Base-by-base conservation (phyloP, 2,797 vertebrate genomes). In the Heliangelus exortis region DNA sequence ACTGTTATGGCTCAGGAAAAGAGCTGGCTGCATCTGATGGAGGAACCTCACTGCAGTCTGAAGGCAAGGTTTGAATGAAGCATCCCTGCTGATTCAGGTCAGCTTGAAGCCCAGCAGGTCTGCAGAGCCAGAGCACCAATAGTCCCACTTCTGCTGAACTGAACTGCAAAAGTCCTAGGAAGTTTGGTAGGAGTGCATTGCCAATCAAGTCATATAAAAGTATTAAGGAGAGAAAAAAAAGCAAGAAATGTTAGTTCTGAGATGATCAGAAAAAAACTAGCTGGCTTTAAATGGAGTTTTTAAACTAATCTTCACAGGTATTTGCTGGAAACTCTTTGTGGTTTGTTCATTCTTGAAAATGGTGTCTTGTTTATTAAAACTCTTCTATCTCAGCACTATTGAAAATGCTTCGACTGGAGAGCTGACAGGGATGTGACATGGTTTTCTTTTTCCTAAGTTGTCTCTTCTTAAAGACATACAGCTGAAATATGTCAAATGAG, bases 231-330 rank as follows among this genome's bases (percentile, higher is more conserved):
- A 58, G 6, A 77, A 72, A 75, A 43, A 43, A 90, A 75, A 45
- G 4, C 73, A 95, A 93, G 65, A 76, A 92, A 92, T 28, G 51
- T 71, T 65, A 75, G 93, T 80, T 96, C 94, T 96, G 89, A 96
- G 80, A 83, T 92, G 95, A 93, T 86, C 72, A 74, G 79, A 93
- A 96, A 92, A 94, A 96, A 96, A 89, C 29, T 77, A 79, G 28
- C 73, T 81, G 66, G 34, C 54, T 92, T 96, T 92, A 88, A 92
- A 91, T 87, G 23, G 77, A 92, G 72, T 53, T 61, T 93, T 91
- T 95, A 14, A 90, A 96, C 91, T 71, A 96, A 87, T 89, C 96
- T 95, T 96, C 95, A 87, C 86, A 83, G 81, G 53, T 59, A 71
- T 57, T 78, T 76, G 16, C 82, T 55, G 91, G 87, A 92, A 95